A percentile compares a stretch with the other conserved stretches of the same genome.
Evolutionary conservation across 2,113 vertebrate species (phyloP).

Genomic region (Polyodon spathula): DNA sequence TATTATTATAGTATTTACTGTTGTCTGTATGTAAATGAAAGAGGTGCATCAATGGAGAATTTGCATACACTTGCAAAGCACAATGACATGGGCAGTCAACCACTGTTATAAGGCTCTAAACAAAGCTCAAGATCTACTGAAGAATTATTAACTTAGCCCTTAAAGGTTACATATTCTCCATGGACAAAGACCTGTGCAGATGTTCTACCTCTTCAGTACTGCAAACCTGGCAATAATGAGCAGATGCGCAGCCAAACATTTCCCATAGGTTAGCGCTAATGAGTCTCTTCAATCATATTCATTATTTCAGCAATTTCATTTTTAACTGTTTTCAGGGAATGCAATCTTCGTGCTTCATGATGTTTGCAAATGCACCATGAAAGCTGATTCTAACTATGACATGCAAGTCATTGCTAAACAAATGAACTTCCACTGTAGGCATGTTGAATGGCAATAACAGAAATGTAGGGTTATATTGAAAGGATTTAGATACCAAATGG

Average conservation of each 20-base stretch:
- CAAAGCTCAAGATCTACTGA: constrained; percentile 30
- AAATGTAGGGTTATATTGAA: no score
- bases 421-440: no score
- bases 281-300: constrained; percentile 60
- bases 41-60: neutral
- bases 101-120: constrained; percentile 31
- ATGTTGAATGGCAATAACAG: no score
- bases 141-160: constrained; percentile 49
- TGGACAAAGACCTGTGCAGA: constrained; percentile 42
- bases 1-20: neutral
- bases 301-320: constrained; percentile 56
- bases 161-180: constrained; percentile 31
- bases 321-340: constrained; percentile 23
- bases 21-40: neutral
- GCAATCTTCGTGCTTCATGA: constrained; percentile 7
- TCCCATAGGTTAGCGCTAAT: constrained; percentile 65
- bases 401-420: constrained; percentile 26
- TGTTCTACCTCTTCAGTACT: constrained; percentile 44
- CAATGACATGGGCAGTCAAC: neutral
- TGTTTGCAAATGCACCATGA: neutral
- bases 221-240: constrained; percentile 44
- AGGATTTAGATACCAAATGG: no score
- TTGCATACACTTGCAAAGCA: neutral
- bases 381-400: constrained; percentile 21
- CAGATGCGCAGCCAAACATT: constrained; percentile 50